These are phyloP conservation scores for Selenia dentaria DNA, from an alignment of 2,888 invertebrate species.

Conservation along the genomic window DNA sequence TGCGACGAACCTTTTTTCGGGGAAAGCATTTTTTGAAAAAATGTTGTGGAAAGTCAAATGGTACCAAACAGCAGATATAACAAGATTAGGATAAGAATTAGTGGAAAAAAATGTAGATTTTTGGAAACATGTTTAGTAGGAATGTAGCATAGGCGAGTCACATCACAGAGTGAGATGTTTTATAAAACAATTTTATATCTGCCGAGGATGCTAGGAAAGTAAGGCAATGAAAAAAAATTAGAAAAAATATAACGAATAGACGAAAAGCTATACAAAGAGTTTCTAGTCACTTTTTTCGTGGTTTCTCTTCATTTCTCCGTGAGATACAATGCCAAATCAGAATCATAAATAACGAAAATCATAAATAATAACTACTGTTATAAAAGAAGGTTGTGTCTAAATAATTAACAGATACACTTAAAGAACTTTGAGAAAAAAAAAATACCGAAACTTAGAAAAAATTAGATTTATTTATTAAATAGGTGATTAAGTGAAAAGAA, in stretches of 20 bases:
- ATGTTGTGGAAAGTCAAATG: constrained; percentile 33
- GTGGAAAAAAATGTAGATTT: constrained; percentile 76
- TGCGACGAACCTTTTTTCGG: constrained; percentile 48
- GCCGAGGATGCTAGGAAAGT: constrained; percentile 38
- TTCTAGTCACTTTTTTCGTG: constrained; percentile 46
- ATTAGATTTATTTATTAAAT: constrained; percentile 79
- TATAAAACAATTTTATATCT: constrained; percentile 64
- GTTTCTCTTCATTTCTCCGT: constrained; percentile 48
- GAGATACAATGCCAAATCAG: constrained; percentile 68
- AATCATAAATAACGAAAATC: constrained; percentile 54
- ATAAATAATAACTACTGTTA: constrained; percentile 71
- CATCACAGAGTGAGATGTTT: constrained; percentile 70
- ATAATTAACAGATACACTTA: constrained; percentile 70
- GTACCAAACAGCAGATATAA: constrained; percentile 69
- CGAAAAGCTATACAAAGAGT: constrained; percentile 33
- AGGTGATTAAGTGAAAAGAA: constrained; percentile 71
- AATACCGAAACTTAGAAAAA: constrained; percentile 62
- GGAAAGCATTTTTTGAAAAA: constrained; percentile 41
- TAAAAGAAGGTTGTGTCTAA: constrained; percentile 81
- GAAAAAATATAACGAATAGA: constrained; percentile 30
- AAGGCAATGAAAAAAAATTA: constrained; percentile 46
- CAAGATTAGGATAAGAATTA: constrained; percentile 68
- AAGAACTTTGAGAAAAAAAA: constrained; percentile 40
- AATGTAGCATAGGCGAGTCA: constrained; percentile 53
- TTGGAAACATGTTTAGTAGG: constrained; percentile 82